Base-by-base conservation (phyloP, 2,113 vertebrate genomes). In the Gila orcuttii region DNA sequence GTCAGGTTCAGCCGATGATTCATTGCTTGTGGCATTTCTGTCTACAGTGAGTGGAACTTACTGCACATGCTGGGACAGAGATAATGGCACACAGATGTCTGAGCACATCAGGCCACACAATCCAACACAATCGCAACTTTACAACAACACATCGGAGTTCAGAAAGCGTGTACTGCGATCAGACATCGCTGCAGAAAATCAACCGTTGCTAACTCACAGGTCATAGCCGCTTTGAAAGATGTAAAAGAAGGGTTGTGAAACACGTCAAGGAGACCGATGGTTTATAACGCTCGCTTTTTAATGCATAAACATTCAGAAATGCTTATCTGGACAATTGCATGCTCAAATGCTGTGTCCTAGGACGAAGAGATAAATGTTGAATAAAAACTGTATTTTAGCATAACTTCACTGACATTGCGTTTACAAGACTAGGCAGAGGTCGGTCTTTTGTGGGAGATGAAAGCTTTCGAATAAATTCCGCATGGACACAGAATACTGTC, bases 1-100 rank as follows among this genome's bases (percentile, higher is more conserved):
- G 91, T 92, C 92, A 90, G 84, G 82, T 91, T 90, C 87, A 50
- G 85, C 21, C 79, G 85, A 88, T 86, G 87, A 89, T 88, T 90
- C 80, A 86, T 76, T 62, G 84, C 66, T 86, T 84, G 69, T 86
- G 79, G 83, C 78, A 60, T 55, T 59, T 25, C 80, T 45, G 87
- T 79, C 82, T 21, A 52, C 82, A 60, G 79, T 88, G 69, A 85
- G 78, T 57, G 60, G 39, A 80, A 82, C 83, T 59, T n/a, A 15
- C 66, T 52, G 45, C 80, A 69, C 80, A 83, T 69, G 82, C 68
- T 71, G 50, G 82, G 68, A 83, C 82, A 74, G 50, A 52, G 82
- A 83, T 83, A 83, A 74, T 59, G 62, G 25, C 23, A 62, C 52
- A 79, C 75, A 74, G 64, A 81, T 80, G n/a, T 59, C 57, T 52